Evolutionary conservation across 2,113 vertebrate species (phyloP).

Genomic region (Lathamus discolor): DNA sequence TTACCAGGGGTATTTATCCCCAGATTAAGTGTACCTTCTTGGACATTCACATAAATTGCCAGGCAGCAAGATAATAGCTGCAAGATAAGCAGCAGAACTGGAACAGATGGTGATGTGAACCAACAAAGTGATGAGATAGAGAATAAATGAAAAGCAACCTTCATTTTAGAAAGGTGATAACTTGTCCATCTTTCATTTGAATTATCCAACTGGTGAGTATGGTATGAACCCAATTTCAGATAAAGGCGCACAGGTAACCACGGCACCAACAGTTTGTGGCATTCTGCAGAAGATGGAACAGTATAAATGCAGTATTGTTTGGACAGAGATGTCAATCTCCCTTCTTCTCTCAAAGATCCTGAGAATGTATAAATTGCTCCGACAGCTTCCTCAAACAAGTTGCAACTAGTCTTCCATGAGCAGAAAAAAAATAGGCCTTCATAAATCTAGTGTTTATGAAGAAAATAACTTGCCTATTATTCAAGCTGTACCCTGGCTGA

Average conservation of each 20-base stretch:
- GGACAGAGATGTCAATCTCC: background rate
- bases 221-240: background rate
- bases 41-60: background rate
- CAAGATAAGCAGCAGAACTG: background rate
- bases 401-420: conserved; percentile 2
- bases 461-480: conserved; percentile 41
- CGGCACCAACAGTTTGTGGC: background rate
- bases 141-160: background rate
- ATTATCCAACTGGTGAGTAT: background rate
- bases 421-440: background rate
- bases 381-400: background rate
- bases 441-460: conserved; percentile 36
- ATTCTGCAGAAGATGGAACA: background rate
- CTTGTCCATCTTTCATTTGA: background rate
- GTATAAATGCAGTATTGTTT: background rate
- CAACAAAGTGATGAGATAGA: background rate
- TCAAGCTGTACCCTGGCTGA: conserved; percentile 8
- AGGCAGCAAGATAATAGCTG: background rate
- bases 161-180: background rate
- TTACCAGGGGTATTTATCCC: background rate
- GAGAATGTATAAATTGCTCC: background rate
- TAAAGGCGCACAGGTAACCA: background rate
- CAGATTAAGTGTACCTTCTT: background rate
- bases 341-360: background rate
- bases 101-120: background rate